Evolutionary conservation across 2,113 vertebrate species (phyloP).

Genomic region (Stictonetta naevosa): DNA sequence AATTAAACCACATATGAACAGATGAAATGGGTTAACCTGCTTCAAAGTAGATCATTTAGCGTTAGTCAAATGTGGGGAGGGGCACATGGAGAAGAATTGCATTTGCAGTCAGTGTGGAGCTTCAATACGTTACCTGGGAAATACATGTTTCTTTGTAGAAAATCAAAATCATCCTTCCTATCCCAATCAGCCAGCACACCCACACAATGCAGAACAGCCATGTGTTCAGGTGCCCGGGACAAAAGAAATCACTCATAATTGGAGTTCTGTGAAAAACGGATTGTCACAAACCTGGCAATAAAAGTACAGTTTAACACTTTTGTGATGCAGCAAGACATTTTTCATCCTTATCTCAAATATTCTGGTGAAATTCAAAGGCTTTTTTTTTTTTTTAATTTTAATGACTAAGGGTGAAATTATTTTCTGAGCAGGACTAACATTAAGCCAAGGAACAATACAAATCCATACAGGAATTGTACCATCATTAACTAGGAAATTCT

Average conservation of each 20-base stretch:
- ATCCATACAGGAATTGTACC: not conserved
- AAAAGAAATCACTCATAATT: not conserved
- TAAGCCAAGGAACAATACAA: not conserved
- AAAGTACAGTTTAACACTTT: constrained; percentile 27
- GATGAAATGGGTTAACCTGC: constrained; percentile 20
- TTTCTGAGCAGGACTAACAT: not conserved
- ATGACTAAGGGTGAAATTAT: not conserved
- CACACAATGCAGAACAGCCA: not conserved
- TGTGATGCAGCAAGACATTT: constrained; percentile 12
- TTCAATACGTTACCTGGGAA: not conserved
- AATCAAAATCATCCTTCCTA: not conserved
- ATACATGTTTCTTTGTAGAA: not conserved
- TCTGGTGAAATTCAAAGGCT: not conserved
- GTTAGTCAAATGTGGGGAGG: not conserved
- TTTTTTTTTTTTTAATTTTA: constrained; percentile 1
- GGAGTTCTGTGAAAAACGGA: not conserved
- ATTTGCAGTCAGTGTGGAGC: not conserved
- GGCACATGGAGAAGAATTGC: not conserved
- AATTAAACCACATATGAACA: constrained; percentile 1
- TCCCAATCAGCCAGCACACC: not conserved
- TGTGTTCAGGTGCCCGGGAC: not conserved
- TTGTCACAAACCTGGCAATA: constrained; percentile 2
- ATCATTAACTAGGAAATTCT: constrained; percentile 7
- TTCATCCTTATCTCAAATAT: not conserved
- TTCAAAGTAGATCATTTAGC: not conserved